A percentile compares a stretch with the other conserved stretches of the same genome.
phyloP scores from a whole-genome alignment of 2,888 invertebrate genomes.

The Dryobota labecula region DNA sequence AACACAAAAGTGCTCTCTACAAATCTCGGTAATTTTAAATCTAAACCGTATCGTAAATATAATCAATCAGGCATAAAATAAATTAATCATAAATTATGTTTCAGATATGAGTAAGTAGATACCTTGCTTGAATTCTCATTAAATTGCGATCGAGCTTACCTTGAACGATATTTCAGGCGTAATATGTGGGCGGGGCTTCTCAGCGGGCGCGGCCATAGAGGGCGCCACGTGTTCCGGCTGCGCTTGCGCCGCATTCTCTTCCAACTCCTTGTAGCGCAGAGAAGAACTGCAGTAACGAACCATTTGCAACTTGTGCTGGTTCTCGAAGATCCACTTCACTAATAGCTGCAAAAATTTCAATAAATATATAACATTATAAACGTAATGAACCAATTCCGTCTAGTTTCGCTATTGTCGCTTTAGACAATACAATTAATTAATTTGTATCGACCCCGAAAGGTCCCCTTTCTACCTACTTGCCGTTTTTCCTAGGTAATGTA shows the following conservation, averaged over 20 bases:
- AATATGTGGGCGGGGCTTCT: conserved; percentile 79
- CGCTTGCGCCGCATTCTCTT: conserved; percentile 77
- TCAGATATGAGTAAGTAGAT: conserved; percentile 23
- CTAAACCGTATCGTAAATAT: background rate
- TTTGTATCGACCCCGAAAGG: conserved; percentile 25
- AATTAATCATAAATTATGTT: conserved; percentile 21
- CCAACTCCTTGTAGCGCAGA: conserved; percentile 87
- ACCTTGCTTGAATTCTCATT: conserved; percentile 20
- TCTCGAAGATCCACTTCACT: conserved; percentile 92
- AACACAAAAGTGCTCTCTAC: background rate
- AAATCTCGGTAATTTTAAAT: conserved; percentile 1
- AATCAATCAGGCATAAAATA: conserved; percentile 12
- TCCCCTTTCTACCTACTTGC: conserved; percentile 18
- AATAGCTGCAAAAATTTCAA: conserved; percentile 82
- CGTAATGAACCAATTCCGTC: conserved; percentile 25
- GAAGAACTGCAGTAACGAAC: conserved; percentile 91
- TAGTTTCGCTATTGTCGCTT: conserved; percentile 23
- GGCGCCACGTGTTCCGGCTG: conserved; percentile 75
- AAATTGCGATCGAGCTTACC: conserved; percentile 76
- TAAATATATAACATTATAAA: conserved; percentile 22
- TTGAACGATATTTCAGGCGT: conserved; percentile 90
- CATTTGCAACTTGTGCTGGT: conserved; percentile 93
- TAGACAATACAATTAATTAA: conserved; percentile 29
- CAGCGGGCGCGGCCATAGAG: conserved; percentile 63
- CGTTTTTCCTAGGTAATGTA: conserved; percentile 1